Evolutionary conservation across 1,140 invertebrate species (phyloP).

Genomic region (Bombus waltoni): DNA sequence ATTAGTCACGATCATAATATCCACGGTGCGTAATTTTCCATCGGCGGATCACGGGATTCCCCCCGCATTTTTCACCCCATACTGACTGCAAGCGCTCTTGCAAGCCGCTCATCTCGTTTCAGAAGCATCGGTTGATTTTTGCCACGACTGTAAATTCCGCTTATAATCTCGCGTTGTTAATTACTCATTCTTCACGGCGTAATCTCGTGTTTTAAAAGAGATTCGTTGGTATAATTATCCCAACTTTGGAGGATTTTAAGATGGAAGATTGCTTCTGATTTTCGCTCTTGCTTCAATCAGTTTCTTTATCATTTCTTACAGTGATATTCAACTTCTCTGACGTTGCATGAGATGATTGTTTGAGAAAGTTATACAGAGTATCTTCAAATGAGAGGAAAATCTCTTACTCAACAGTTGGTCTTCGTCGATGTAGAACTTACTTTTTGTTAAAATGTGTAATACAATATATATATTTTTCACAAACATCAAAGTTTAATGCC

Average conservation of each 20-base stretch:
- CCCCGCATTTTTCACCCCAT: conserved; percentile 16
- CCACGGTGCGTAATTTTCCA: conserved; percentile 12
- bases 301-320: neutral
- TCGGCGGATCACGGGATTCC: neutral
- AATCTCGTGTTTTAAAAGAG: neutral
- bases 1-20: conserved; percentile 45
- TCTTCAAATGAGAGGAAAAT: no score
- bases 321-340: neutral
- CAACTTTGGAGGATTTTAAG: neutral
- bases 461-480: no score
- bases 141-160: neutral
- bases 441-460: no score
- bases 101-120: conserved; percentile 4
- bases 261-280: neutral
- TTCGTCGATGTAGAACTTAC: no score
- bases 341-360: neutral
- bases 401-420: no score
- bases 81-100: neutral
- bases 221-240: neutral
- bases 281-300: no score
- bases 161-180: neutral
- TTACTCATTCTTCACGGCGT: neutral
- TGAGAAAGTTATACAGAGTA: neutral
- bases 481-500: no score
- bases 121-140: neutral